Evolutionary conservation across 2,888 invertebrate species (phyloP), one percentile per base, ranked within the genome.

Genomic region (Megaustenia siamemsis): DNA sequence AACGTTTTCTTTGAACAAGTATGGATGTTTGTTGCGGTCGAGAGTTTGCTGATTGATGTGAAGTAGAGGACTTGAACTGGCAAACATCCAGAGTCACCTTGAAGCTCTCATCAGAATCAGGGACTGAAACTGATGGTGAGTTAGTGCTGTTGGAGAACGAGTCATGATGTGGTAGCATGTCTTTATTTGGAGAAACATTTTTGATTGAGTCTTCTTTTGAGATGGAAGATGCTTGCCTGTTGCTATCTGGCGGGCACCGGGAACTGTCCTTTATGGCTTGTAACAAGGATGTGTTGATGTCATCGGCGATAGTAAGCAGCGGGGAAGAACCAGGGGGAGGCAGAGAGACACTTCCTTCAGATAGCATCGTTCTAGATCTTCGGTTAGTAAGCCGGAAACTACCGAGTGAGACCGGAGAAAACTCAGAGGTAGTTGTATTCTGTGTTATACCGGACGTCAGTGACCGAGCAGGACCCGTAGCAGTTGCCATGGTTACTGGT

Each of bases 361-460:
- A 82, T 10, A 82, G 28, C 82, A 82, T 56, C 0, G 43, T 28
- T 28, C 45, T 60, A 43, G 82, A 43, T 38, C 32, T 15, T 24
- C 71, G 40, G 28, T 28, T n/a, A 24, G 40, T 82, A n/a, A 73
- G 43, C 0, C 73, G 82, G 60, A 73, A 82, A 10, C 53, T 32
- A 24, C 71, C 60, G 2, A 63, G 10, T 28, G 66, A 43, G 1
- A 45, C 66, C 0, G 78, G 45, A 28, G n/a, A 5, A 15, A 60
- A 43, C 0, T 10, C 28, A 18, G 77, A 24, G 2, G 60, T 24
- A 12, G 63, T 21, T 32, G 28, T 66, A 32, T 63, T 32, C 40
- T 53, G 43, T n/a, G 40, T 21, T 40, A 66, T 4, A 56, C 43
- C 60, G 3, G 28, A n/a, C 15, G 3, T 40, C 18, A 66, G 32